phyloP scores from a whole-genome alignment of 2,113 vertebrate genomes.

The Pomatostomus ruficeps region DNA sequence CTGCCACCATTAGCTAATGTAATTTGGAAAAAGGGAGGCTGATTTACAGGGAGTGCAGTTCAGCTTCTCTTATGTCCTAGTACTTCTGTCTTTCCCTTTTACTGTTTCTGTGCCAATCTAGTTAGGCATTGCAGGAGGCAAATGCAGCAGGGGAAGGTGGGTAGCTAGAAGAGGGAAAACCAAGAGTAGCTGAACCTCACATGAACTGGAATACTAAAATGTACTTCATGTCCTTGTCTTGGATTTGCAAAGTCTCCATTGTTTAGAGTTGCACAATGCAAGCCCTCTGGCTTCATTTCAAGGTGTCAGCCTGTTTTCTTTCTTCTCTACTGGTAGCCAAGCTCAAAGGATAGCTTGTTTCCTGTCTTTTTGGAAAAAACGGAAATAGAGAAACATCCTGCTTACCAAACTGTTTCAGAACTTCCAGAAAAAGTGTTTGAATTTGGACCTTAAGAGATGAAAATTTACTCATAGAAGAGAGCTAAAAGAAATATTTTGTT shows the following conservation, averaged over 20 bases:
- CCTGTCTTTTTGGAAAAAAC: not conserved
- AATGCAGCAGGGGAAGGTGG: not conserved
- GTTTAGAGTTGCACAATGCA: not conserved
- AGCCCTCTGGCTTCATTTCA: not conserved
- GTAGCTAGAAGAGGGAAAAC: not conserved
- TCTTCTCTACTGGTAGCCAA: not conserved
- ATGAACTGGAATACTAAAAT: not conserved
- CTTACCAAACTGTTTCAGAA: not conserved
- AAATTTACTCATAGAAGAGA: not conserved
- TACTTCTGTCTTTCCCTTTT: not conserved
- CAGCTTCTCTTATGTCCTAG: not conserved
- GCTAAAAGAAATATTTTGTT: not conserved
- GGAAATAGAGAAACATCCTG: not conserved
- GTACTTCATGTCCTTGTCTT: not conserved
- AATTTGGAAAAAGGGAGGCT: not conserved
- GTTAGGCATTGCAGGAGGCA: not conserved
- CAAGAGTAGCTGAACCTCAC: not conserved
- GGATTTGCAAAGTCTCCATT: not conserved
- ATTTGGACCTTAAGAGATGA: not conserved
- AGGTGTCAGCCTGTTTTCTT: not conserved
- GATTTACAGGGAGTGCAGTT: not conserved
- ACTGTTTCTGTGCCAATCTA: not conserved
- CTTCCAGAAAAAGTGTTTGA: not conserved
- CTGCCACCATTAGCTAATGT: slow-evolving; percentile 45
- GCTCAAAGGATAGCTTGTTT: not conserved